Base-by-base conservation (phyloP, 2,797 vertebrate genomes). In the Tolypeutes matacus region DNA sequence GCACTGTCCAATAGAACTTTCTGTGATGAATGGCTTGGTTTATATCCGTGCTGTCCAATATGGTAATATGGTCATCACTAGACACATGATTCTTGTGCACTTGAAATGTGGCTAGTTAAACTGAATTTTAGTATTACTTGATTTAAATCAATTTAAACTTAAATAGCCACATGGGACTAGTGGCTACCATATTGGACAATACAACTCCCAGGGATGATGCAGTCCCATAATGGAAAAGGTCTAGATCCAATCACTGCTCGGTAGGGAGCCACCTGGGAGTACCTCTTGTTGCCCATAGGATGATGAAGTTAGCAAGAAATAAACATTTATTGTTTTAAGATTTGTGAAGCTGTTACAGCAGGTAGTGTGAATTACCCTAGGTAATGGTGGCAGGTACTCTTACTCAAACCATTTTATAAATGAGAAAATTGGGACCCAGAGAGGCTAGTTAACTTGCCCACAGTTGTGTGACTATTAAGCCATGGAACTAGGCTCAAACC, bases 71-170 rank as follows among this genome's bases (percentile, higher is more conserved):
- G 36, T 64, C 76, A 90, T 42, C 80, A 70, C 53, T 31, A 81
- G 34, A 64, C 39, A 87, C 29, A 69, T 15, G 53, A 17, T 56
- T 84, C 29, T 42, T 17, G 9, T 46, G 62, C 21, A 72, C 53
- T 64, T 77, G 56, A 89, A 27, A 42, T 76, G 5, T 65, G 62
- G 4, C 72, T 89, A 62, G 15, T 42, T 72, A 10, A 64, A 82
- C 34, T 65, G 10, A 92, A 76, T 31, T 94, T 95, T 89, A 86
- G 42, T 69, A 89, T n/a, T 58, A 65, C 83, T 82, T 86, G 64
- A 51, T 88, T 95, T 87, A 69, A 86, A 75, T 88, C 75, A 83
- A 76, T 34, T 89, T 42, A 65, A 56, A 67, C 34, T 49, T 91
- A 56, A 92, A 92, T 78, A 90, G 51, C 15, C 58, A 77, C 49